These are phyloP conservation scores for Lampris megalopsis DNA, from an alignment of 2,113 vertebrate genomes.

Conservation along the genomic window DNA sequence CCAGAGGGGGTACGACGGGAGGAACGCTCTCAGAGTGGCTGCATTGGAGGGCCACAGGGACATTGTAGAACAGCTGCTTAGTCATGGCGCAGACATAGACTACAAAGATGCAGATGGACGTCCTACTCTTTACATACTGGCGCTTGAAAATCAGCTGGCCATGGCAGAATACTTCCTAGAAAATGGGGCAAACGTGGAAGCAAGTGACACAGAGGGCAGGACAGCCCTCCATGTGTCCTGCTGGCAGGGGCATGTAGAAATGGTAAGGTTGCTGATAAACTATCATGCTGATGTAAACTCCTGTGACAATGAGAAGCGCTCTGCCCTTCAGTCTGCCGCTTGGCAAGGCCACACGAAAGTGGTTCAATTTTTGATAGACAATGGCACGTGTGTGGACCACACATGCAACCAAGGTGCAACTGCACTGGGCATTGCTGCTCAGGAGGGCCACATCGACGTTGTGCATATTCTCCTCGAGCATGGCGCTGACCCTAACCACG, in stretches of 20 bases:
- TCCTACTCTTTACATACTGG: conserved; percentile 95
- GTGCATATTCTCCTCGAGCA: conserved; percentile 94
- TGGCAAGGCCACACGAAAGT: conserved; percentile 97
- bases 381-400: conserved; percentile 91
- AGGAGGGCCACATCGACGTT: conserved; percentile 97
- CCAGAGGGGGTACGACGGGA: conserved; percentile 95
- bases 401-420: conserved; percentile 98
- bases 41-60: conserved; percentile 95
- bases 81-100: conserved; percentile 92
- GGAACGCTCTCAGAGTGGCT: conserved; percentile 93
- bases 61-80: conserved; percentile 92
- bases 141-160: conserved; percentile 95
- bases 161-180: conserved; percentile 97
- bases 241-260: conserved; percentile 97
- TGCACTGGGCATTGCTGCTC: conserved; percentile 95
- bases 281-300: conserved; percentile 93
- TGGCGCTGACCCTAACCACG: conserved; percentile 94
- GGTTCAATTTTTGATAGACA: conserved; percentile 93
- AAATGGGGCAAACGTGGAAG: conserved; percentile 94
- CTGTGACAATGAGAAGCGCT: conserved; percentile 94
- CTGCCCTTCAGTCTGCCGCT: conserved; percentile 94
- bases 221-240: conserved; percentile 98
- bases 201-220: conserved; percentile 92
- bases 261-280: conserved; percentile 93
- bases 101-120: conserved; percentile 95